Base-by-base conservation (phyloP, 1,140 invertebrate genomes). In the Oncopodura yosiiana region DNA sequence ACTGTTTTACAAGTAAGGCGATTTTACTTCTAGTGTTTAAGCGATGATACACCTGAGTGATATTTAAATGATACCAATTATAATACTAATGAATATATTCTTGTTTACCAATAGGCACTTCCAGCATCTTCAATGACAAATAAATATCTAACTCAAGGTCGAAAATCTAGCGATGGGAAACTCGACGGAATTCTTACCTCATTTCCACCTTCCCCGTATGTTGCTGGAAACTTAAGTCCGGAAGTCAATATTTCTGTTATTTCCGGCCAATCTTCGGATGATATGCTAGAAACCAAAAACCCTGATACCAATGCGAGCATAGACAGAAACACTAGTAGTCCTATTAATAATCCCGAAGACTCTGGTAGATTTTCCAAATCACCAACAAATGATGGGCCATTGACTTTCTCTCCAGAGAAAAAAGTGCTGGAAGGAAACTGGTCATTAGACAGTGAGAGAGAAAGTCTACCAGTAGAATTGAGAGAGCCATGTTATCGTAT, bases 1-100 rank as follows among this genome's bases (percentile, higher is more conserved):
- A 75, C 79, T 3, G 77, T 81, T 0, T 70, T 81, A 62, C 74
- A 70, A 58, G 69, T 71, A 55, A 56, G 52, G n/a, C 14, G 27
- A 29, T 41, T 8, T 50, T 29, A 39, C 16, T 16, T 30, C 34
- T 3, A 21, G 34, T 38, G 34, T 51, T 50, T 49, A 27, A 21
- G 36, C 11, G 37, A 43, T 51, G n/a, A n/a, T n/a, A n/a, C n/a
- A n/a, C n/a, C n/a, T n/a, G n/a, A n/a, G n/a, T n/a, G n/a, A n/a
- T n/a, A n/a, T n/a, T n/a, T n/a, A n/a, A n/a, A n/a, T n/a, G n/a
- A n/a, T n/a, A n/a, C n/a, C n/a, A n/a, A n/a, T n/a, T n/a, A n/a
- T n/a, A n/a, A n/a, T n/a, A n/a, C n/a, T n/a, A n/a, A n/a, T n/a
- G n/a, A n/a, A n/a, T n/a, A n/a, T n/a, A n/a, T n/a, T n/a, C n/a